Evolutionary conservation across 2,113 vertebrate species (phyloP), one percentile per base, ranked within the genome.

Genomic region (Rhynchomys soricoides): DNA sequence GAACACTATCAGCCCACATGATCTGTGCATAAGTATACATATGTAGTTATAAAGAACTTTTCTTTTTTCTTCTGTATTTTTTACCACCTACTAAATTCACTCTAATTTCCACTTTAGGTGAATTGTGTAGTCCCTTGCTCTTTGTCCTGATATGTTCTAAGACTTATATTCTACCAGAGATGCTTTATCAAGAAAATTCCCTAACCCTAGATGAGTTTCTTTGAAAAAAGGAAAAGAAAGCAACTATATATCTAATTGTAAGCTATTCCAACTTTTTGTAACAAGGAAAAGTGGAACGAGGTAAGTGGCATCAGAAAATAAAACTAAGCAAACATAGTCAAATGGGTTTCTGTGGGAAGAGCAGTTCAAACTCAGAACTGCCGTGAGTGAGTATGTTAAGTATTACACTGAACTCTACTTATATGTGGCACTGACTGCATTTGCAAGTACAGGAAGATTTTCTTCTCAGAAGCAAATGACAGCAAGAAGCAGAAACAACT

Each of bases 271-370:
- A 48, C 24, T 82, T 92, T 48, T 29, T 93, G 40, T 34, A 87
- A 79, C 4, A 79, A 94, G 37, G 7, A 87, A 5, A 19, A 24
- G 8, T 86, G 1, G 26, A 86, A 86, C 87, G 89, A 59, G 62
- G 57, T 52, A 82, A 91, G 78, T 40, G 91, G 89, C 89, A 73
- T 57, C 68, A 87, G n/a, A 93, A 94, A 81, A 73, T 55, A 73
- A 78, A 93, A 40, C 7, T 82, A 50, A 97, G 29, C 21, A 89
- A 73, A 93, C 62, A 79, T 7, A 82, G 59, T n/a, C n/a, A 13
- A 55, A 87, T 88, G 7, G 57, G 10, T 48, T 88, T 93, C 12
- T 55, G 7, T 75, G 55, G 52, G 55, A n/a, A 57, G 66, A 86
- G 43, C 34, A 17, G 7, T 90, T 45, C 87, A 37, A 45, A 15